Evolutionary conservation across 1,140 invertebrate genomes (phyloP), one percentile per base, ranked within the genome.

Genomic region (Vanessa atalanta): DNA sequence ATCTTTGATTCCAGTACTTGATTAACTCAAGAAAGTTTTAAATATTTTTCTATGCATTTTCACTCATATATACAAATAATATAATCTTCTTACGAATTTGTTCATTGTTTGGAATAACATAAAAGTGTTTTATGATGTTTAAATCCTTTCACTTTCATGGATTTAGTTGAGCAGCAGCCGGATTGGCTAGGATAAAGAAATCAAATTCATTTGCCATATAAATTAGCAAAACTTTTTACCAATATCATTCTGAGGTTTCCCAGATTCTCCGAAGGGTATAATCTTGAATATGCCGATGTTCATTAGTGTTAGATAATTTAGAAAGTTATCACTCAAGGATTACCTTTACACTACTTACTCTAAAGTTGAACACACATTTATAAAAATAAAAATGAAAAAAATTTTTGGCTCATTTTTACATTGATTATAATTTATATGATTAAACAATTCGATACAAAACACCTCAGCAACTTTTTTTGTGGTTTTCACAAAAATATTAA

Each of bases 361-460:
- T 83, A 84, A 85, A 84, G 74, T 83, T 92, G 87, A 90, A 92
- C 88, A 90, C 88, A 90, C 88, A 83, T 79, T 78, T 69, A 69
- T 51, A 55, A 61, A 61, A 61, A 81, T 75, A 81, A 72, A 77
- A 79, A 80, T 77, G 72, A 80, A 82, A 81, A 85, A 81, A 80
- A 83, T 88, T 88, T 91, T 92, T 90, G 90, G 87, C 84, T 88
- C 84, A 86, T 75, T 83, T 85, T 86, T 78, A 83, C 82, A 75
- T 83, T 79, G 73, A 84, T 83, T 83, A 82, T 77, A 70, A 69
- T 63, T 77, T 85, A 82, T 79, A 81, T 20, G 20, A 57, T 57
- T 57, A 57, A 57, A 57, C 53, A 57, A 23, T 57, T 83, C 81
- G 78, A 82, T 82, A 88, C 72, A 82, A 83, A 85, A 87, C 55